Evolutionary conservation across 2,888 invertebrate genomes (phyloP).

Genomic region (Melipona beecheii): DNA sequence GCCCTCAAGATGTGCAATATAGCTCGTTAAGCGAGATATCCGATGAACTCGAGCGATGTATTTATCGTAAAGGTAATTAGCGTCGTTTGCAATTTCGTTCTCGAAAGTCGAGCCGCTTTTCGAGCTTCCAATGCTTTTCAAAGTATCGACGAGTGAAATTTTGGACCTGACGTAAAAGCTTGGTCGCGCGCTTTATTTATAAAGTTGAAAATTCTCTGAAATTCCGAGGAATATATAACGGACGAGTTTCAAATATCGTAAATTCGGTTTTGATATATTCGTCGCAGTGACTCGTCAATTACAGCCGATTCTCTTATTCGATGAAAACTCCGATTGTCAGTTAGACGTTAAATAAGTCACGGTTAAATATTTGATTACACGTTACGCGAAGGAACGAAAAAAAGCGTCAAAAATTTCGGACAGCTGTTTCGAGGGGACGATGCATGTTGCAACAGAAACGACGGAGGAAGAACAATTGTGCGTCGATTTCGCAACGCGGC

Average conservation of each 20-base stretch:
- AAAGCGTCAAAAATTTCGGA: not conserved
- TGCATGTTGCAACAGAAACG: not conserved
- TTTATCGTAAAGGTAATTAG: not conserved
- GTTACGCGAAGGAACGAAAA: not conserved
- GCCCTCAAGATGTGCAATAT: not conserved
- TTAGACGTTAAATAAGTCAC: not conserved
- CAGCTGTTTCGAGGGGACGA: not conserved
- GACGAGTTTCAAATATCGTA: slow-evolving; percentile 1
- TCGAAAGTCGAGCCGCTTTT: not conserved
- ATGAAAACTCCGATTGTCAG: not conserved
- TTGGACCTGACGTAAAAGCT: not conserved
- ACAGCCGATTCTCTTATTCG: not conserved
- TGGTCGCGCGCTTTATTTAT: not conserved
- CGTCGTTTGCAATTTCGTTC: not conserved
- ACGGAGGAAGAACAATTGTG: slow-evolving; percentile 27
- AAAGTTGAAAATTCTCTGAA: not conserved
- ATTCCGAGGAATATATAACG: not conserved
- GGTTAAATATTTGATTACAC: too few species aligned
- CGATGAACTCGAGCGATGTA: not conserved
- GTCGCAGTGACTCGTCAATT: too few species aligned
- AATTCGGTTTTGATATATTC: slow-evolving; percentile 8
- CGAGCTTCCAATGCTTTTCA: not conserved
- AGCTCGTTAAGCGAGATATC: not conserved
- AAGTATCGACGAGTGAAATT: not conserved
- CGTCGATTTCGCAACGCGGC: slow-evolving; percentile 49